Percentiles rank a stretch among this genome's conserved stretches.
These are phyloP conservation scores for Lepeophtheirus nordmannii DNA, from an alignment of 2,888 invertebrate genomes.

Conservation along the genomic window DNA sequence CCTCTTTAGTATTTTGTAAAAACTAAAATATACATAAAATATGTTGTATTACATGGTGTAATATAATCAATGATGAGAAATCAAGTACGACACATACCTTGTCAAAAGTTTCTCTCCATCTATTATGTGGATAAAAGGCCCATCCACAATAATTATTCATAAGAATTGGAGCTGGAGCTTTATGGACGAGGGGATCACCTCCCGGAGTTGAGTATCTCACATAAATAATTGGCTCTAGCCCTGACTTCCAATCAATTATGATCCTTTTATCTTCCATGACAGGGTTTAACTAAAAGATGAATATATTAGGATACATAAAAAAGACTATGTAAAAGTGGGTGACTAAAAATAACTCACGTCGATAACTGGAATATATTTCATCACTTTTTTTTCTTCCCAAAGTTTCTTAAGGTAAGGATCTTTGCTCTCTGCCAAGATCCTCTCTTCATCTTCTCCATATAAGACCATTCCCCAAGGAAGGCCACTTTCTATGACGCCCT, in stretches of 20 bases:
- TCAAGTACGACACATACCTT: background rate
- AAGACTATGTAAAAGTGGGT: too few relatives aligned
- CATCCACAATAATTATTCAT: conserved; percentile 16
- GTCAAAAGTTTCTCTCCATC: background rate
- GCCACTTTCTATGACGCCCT: conserved; percentile 3
- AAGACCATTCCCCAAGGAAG: conserved; percentile 23
- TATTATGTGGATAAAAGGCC: conserved; percentile 14
- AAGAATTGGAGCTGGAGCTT: conserved; percentile 12
- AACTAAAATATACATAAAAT: background rate
- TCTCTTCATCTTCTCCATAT: conserved; percentile 24
- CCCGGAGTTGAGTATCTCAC: conserved; percentile 12
- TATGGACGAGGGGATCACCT: conserved; percentile 12
- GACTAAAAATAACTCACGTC: background rate
- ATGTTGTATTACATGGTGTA: too few relatives aligned
- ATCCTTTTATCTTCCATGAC: background rate
- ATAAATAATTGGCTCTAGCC: conserved; percentile 18
- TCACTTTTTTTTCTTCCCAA: conserved; percentile 18
- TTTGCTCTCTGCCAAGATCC: conserved; percentile 15
- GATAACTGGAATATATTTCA: background rate
- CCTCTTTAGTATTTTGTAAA: background rate
- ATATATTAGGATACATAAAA: too few relatives aligned
- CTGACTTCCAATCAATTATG: conserved; percentile 23
- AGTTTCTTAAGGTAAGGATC: conserved; percentile 12
- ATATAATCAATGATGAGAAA: too few relatives aligned
- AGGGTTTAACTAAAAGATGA: background rate